These are phyloP conservation scores for Heteromurus nitidus DNA, from an alignment of 2,888 invertebrate species.

Conservation along the genomic window DNA sequence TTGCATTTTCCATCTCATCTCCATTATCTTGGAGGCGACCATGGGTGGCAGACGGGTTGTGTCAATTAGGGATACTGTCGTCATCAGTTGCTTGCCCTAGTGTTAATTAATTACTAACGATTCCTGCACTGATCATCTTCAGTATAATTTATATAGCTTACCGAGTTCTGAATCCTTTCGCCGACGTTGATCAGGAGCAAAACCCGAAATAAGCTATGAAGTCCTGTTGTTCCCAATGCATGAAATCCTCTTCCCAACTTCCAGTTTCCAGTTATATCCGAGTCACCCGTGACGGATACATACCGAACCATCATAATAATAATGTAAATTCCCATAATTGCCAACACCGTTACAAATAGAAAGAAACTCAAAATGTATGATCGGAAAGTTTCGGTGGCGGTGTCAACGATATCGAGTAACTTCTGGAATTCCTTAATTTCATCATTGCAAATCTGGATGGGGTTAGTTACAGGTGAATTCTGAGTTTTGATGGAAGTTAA, in stretches of 20 bases:
- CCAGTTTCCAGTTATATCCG: not conserved
- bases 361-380: constrained; percentile 28
- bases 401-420: not conserved
- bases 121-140: not conserved
- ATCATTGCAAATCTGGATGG: too few relatives aligned
- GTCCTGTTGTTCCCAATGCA: constrained; percentile 18
- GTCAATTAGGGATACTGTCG: constrained; percentile 19
- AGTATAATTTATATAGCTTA: not conserved
- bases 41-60: not conserved
- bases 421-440: too few relatives aligned
- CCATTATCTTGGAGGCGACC: not conserved
- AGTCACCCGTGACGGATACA: not conserved
- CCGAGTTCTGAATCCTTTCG: constrained; percentile 41
- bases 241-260: not conserved
- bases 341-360: not conserved
- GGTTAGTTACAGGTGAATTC: too few relatives aligned
- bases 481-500: too few relatives aligned
- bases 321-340: constrained; percentile 20
- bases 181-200: constrained; percentile 39
- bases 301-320: not conserved
- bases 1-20: constrained; percentile 38
- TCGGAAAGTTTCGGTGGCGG: constrained; percentile 6
- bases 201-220: constrained; percentile 28
- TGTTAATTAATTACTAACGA: not conserved
- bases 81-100: not conserved